Conservation (phyloP, 2,113 vertebrate genomes). For the Gymnorhina tibicen region DNA sequence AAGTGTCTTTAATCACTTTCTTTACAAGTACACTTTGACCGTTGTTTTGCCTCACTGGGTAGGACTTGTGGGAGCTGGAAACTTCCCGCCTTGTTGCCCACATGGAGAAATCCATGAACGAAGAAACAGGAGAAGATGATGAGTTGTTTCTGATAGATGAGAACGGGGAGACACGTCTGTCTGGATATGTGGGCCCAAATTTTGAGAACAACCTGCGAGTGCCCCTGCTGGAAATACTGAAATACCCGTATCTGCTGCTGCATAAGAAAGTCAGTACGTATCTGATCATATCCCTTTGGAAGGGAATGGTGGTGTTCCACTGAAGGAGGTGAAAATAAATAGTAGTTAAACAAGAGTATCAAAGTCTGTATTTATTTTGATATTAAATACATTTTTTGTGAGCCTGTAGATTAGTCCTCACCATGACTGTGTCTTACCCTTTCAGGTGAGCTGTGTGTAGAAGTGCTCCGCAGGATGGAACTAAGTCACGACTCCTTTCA, state of each 20-base stretch:
- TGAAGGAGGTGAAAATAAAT: not conserved
- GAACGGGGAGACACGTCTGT: conserved; percentile 63
- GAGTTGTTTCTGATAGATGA: conserved; percentile 77
- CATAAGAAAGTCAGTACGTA: conserved; percentile 79
- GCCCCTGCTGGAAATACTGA: conserved; percentile 82
- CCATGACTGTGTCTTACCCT: not conserved
- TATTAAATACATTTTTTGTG: not conserved
- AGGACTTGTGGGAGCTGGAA: conserved; percentile 82
- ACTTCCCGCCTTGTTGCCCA: conserved; percentile 74
- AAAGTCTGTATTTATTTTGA: not conserved
- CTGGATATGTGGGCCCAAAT: conserved; percentile 68
- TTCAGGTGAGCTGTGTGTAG: conserved; percentile 79
- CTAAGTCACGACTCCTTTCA: conserved; percentile 73
- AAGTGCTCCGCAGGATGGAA: conserved; percentile 81
- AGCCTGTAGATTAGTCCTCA: not conserved
- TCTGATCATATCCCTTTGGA: fast-evolving
- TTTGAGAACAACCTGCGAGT: conserved; percentile 78
- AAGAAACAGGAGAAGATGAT: conserved; percentile 69
- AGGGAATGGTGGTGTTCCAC: fast-evolving
- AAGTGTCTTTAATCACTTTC: not conserved
- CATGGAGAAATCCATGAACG: conserved; percentile 68
- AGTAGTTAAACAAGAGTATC: not conserved
- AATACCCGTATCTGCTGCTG: conserved; percentile 81
- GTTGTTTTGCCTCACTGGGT: not conserved
- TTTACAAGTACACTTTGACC: not conserved